Base-by-base conservation (phyloP, 2,888 invertebrate genomes). In the Apamea crenata region DNA sequence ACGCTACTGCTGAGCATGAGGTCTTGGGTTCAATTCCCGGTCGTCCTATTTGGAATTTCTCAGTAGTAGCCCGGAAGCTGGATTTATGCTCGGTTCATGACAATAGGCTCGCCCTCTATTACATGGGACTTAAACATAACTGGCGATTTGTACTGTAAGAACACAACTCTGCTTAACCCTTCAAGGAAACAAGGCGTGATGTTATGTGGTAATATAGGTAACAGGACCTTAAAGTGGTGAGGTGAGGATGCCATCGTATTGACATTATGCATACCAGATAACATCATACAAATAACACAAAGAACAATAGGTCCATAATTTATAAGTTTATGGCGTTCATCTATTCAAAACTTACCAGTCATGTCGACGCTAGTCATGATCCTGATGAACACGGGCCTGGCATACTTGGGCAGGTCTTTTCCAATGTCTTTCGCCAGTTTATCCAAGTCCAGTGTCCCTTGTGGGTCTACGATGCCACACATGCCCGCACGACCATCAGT, bases 401-500 rank as follows among this genome's bases (percentile, higher is more conserved):
- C 99, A 94, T 99, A 99, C 12, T 97, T 94, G 1, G 99, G 99
- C 85, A 99, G 94, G 74, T 98, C 97, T 90, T 98, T 98, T 61
- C 97, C 97, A 66, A 99, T 95, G 74, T 98, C 98, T 40, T 96
- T 95, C 0, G 97, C 96, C 73, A 99, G 95, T 81, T 95, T 94
- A 3, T 97, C 97, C 76, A 99, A 93, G 92, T 99, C 97, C 29
- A 99, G 94, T 4, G 97, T 97, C 53, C 97, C 97, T 61, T 98
- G 97, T 1, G 97, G 97, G 94, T 99, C 99, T 40, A 98, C 98
- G 84, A 99, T 98, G 40, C 99, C 99, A 29, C 99, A 99, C 99
- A 99, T 99, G 72, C 99, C 99, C 16, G 99, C 99, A 86, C 98
- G 97, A 0, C 99, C 99, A 94, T 99, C 99, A 14, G 97, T 97